These are phyloP conservation scores for Dallia pectoralis DNA, from an alignment of 2,797 vertebrate genomes.

Conservation along the genomic window DNA sequence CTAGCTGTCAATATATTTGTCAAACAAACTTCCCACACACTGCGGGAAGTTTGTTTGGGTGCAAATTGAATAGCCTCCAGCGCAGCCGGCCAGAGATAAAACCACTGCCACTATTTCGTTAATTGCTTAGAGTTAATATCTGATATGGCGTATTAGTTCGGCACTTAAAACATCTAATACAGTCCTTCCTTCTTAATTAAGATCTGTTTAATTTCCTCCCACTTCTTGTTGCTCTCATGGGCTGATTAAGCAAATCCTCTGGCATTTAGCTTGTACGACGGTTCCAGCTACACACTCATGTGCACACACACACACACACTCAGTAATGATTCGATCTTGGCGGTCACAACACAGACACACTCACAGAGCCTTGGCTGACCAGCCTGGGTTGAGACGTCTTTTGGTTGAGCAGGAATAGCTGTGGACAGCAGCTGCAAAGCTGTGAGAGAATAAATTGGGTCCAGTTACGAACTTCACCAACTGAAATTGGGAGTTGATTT, in stretches of 20 bases:
- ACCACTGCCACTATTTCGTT: slow-evolving; percentile 16
- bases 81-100: slow-evolving; percentile 40
- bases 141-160: slow-evolving; percentile 42
- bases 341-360: neutral
- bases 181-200: slow-evolving; percentile 48
- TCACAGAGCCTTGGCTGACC: neutral
- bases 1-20: neutral
- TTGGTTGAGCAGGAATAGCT: neutral
- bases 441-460: neutral
- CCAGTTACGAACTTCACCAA: neutral
- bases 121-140: slow-evolving; percentile 39
- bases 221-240: slow-evolving; percentile 27
- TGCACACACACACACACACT: neutral
- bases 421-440: neutral
- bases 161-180: slow-evolving; percentile 39
- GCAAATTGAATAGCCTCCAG: slow-evolving; percentile 1
- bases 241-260: slow-evolving; percentile 33
- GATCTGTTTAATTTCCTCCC: slow-evolving; percentile 45
- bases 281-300: slow-evolving; percentile 4
- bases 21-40: neutral
- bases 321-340: no score
- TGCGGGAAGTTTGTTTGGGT: neutral
- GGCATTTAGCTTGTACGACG: slow-evolving; percentile 14
- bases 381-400: slow-evolving; percentile 11
- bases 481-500: neutral